phyloP scores from a whole-genome alignment of 2,888 invertebrate genomes.

The Eumacrocentrus americanus region DNA sequence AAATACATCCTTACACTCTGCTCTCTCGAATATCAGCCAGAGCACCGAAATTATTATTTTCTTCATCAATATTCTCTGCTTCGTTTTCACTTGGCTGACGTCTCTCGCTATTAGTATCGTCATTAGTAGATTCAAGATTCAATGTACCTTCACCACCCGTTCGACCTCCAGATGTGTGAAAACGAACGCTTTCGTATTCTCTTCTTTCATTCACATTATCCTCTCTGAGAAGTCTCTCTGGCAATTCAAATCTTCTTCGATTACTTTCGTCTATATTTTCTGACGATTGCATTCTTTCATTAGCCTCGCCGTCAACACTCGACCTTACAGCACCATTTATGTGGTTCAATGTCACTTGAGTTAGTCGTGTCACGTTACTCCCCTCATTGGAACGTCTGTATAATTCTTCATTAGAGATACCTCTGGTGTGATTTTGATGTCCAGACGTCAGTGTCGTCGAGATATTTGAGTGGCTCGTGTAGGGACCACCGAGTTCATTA shows the following conservation, averaged over 20 bases:
- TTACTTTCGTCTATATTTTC: neutral
- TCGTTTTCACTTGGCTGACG: constrained; percentile 25
- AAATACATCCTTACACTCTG: constrained; percentile 44
- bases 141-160: constrained; percentile 24
- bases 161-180: constrained; percentile 25
- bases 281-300: neutral
- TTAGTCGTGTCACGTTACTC: neutral
- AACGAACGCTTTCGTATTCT: constrained; percentile 30
- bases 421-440: neutral
- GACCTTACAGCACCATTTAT: neutral
- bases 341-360: neutral
- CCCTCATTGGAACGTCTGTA: constrained; percentile 18
- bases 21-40: constrained; percentile 57
- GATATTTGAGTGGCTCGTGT: neutral
- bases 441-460: neutral
- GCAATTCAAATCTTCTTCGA: neutral
- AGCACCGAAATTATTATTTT: constrained; percentile 49
- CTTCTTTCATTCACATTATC: constrained; percentile 11
- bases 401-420: constrained; percentile 17
- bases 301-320: neutral
- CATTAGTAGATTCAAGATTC: neutral
- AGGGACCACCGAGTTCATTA: constrained; percentile 44
- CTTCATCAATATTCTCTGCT: constrained; percentile 37
- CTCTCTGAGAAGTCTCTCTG: neutral
- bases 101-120: constrained; percentile 8